Conservation (phyloP, 1,140 invertebrate genomes). For the Sitodiplosis mosellana region DNA sequence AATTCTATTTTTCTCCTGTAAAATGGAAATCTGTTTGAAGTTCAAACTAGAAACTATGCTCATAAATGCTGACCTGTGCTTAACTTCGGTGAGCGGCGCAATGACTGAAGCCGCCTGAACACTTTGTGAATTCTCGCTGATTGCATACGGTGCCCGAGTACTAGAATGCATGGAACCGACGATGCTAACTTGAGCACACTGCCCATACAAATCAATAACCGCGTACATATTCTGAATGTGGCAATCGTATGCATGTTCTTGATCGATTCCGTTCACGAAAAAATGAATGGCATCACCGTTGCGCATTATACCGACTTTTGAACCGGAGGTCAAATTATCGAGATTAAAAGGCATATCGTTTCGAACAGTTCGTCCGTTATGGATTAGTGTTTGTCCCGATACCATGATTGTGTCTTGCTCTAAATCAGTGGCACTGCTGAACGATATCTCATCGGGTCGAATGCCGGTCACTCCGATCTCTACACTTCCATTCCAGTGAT, state of each 20-base stretch:
- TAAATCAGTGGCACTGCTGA: constrained; percentile 80
- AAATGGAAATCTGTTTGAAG: too few relatives aligned
- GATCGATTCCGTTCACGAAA: constrained; percentile 78
- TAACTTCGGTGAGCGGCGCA: constrained; percentile 18
- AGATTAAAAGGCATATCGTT: constrained; percentile 72
- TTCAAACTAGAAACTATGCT: too few relatives aligned
- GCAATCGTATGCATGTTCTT: constrained; percentile 69
- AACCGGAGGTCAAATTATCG: constrained; percentile 54
- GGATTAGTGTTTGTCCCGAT: constrained; percentile 62
- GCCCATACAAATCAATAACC: constrained; percentile 88
- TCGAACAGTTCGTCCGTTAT: constrained; percentile 63
- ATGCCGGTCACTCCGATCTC: constrained; percentile 77
- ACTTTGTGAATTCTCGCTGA: constrained; percentile 24
- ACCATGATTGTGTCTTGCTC: constrained; percentile 85
- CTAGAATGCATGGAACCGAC: constrained; percentile 19
- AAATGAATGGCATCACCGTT: constrained; percentile 74
- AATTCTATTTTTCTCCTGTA: constrained; percentile 3
- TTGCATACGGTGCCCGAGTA: constrained; percentile 22
- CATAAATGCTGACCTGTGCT: constrained; percentile 10
- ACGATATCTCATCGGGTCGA: constrained; percentile 66
- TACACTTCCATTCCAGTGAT: constrained; percentile 77
- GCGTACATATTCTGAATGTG: constrained; percentile 72
- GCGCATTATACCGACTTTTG: constrained; percentile 72
- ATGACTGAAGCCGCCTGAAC: constrained; percentile 24
- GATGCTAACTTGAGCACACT: constrained; percentile 70